A percentile compares a stretch with the other conserved stretches of the same genome.
Conservation (phyloP, 2,797 vertebrate genomes). For the Fratercula arctica region DNA sequence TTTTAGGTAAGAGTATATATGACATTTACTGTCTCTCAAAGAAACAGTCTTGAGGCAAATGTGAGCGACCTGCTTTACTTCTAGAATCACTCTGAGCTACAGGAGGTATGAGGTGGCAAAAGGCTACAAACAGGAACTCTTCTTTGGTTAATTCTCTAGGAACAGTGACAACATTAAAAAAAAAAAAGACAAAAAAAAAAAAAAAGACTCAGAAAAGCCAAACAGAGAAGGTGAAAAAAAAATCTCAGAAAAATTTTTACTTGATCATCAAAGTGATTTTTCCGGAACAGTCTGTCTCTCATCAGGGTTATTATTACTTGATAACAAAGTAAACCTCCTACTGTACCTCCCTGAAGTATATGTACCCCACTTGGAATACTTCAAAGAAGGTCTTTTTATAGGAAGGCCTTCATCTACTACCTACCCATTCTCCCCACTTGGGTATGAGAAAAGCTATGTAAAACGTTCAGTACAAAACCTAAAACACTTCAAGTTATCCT, state of each 20-base stretch:
- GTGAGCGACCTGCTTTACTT: background rate
- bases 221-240: background rate
- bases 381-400: background rate
- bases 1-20: background rate
- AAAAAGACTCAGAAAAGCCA: background rate
- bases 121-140: background rate
- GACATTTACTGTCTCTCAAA: background rate
- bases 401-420: background rate
- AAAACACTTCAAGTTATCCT: background rate
- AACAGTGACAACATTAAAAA: background rate
- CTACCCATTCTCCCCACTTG: background rate
- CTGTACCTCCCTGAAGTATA: background rate
- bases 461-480: background rate
- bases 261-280: slow-evolving; percentile 1
- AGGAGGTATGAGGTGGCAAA: background rate
- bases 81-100: background rate
- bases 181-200: background rate
- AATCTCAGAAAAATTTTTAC: background rate
- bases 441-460: background rate
- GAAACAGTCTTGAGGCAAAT: background rate
- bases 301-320: background rate
- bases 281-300: background rate
- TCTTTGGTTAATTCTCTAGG: background rate
- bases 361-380: background rate
- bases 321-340: background rate